Evolutionary conservation across 2,888 invertebrate genomes (phyloP), one percentile per base, ranked within the genome.

Genomic region (Drosophila melanocephala): DNA sequence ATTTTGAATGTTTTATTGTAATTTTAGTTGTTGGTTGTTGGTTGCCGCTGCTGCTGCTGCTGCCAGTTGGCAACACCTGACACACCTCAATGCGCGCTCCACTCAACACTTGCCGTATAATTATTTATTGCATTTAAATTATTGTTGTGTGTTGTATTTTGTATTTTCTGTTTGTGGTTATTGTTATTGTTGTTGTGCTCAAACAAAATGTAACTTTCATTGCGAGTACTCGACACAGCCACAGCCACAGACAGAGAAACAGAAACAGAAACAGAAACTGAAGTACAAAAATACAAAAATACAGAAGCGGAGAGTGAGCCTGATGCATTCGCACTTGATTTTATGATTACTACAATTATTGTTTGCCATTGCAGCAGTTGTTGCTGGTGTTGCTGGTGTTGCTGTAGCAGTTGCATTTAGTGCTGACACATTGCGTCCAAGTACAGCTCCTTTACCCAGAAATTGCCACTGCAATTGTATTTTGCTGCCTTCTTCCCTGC

Each of bases 81-180:
- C 90, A 87, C 86, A 87, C 86, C 86, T 90, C 86, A 90, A 87
- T 87, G 86, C 88, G 77, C 86, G 88, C 83, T 88, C 88, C 88
- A 90, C 90, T 90, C 86, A 90, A 86, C 87, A 87, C 89, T 89
- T 90, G 89, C 79, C 75, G 80, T 90, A 90, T 90, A 90, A 90
- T 90, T 90, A 90, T 91, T 90, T 90, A 90, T 90, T 90, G 91
- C 90, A 91, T 91, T 90, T 89, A 89, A 90, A 91, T 91, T 86
- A 88, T 91, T 91, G 84, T 91, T 81, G 77, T 71, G 67, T 83
- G 75, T 66, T 79, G 63, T 63, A 47, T 26, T 47, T 26, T 16
- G 22, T 44, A 44, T 44, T 44, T 42, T n/a, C n/a, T 74, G 62
- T 10, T 10, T 68, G 44, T 50, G 71, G 42, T 68, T 70, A 39